Conservation (phyloP, 2,888 invertebrate genomes). For the Hydrotaea cyrtoneurina region DNA sequence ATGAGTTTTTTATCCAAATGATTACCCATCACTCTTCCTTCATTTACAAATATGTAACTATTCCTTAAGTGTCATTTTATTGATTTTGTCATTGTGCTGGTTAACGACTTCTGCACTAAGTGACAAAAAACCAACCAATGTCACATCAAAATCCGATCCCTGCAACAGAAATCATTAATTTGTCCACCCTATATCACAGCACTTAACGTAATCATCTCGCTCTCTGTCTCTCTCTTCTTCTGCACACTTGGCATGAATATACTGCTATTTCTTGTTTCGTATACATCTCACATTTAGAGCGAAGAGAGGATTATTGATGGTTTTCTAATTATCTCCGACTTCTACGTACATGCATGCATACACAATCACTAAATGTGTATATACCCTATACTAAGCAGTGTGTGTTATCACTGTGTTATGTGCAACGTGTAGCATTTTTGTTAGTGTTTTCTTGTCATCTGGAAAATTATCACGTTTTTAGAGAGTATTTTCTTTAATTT, state of each 20-base stretch:
- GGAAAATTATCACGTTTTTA: not conserved
- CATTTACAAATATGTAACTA: too few relatives aligned
- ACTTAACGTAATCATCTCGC: too few relatives aligned
- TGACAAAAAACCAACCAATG: too few relatives aligned
- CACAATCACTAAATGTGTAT: too few relatives aligned
- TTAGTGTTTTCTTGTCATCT: not conserved
- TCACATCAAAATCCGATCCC: not conserved
- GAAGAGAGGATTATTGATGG: not conserved
- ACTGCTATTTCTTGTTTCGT: not conserved
- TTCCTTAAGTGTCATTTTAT: too few relatives aligned
- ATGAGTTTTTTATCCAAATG: too few relatives aligned
- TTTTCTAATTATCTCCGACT: not conserved
- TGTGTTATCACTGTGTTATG: not conserved
- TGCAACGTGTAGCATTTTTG: too few relatives aligned
- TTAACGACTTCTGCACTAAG: too few relatives aligned
- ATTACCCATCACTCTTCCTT: too few relatives aligned
- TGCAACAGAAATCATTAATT: not conserved
- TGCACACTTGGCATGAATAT: not conserved
- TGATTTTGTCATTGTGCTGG: too few relatives aligned
- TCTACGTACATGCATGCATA: not conserved
- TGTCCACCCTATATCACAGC: not conserved
- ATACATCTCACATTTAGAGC: not conserved
- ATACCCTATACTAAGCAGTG: slow-evolving; percentile 24
- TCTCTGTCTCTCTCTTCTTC: slow-evolving; percentile 47
- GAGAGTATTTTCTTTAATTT: not conserved